Percentiles rank a stretch among this genome's conserved stretches.
Evolutionary conservation across 2,113 vertebrate genomes (phyloP).

Genomic region (Tetrax tetrax): DNA sequence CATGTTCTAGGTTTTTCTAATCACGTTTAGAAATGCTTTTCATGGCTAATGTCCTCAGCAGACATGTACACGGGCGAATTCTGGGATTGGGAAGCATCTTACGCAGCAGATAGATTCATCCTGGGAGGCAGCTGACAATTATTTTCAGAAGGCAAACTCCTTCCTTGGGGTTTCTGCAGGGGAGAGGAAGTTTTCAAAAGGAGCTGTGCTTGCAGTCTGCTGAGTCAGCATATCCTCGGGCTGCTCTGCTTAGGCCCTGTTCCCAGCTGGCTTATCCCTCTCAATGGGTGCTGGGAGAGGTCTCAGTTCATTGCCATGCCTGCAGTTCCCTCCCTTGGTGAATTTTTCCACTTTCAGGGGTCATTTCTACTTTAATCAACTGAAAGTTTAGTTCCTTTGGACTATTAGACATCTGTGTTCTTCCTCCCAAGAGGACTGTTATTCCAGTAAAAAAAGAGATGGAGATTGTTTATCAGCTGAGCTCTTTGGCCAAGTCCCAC

Average conservation of each 20-base stretch:
- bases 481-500: not conserved
- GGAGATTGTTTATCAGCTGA: constrained; percentile 28
- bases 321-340: not conserved
- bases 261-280: not conserved
- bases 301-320: not conserved
- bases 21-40: not conserved
- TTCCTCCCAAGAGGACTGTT: constrained; percentile 22
- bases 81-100: not conserved
- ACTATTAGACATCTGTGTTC: not conserved
- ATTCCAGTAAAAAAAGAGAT: not conserved
- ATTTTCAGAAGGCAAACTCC: not conserved
- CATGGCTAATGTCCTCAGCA: not conserved
- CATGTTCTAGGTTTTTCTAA: not conserved
- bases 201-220: not conserved
- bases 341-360: not conserved
- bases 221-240: not conserved
- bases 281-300: not conserved
- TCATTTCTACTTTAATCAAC: constrained; percentile 24
- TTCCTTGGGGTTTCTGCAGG: not conserved
- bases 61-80: accelerated
- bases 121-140: not conserved
- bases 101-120: accelerated
- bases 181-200: not conserved
- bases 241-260: not conserved
- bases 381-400: not conserved